Evolutionary conservation across 1,140 invertebrate genomes (phyloP).

Genomic region (Drosophila miranda): DNA sequence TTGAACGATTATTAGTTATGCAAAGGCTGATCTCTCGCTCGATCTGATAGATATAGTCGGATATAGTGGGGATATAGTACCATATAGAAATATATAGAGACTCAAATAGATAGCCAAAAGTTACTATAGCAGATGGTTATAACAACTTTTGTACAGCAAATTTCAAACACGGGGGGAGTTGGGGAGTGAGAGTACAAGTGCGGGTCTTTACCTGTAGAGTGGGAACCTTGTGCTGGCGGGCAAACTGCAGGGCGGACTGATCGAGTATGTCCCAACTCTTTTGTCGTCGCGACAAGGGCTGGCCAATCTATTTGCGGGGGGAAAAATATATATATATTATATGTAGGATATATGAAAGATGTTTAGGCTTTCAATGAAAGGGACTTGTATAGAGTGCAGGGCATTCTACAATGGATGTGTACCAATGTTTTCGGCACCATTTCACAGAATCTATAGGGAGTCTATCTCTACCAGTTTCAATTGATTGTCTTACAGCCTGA

Average conservation of each 20-base stretch:
- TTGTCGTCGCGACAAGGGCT: conserved; percentile 86
- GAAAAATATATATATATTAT: no score
- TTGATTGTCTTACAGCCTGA: conserved; percentile 48
- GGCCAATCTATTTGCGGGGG: conserved; percentile 44
- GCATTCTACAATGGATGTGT: no score
- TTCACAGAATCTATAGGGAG: no score
- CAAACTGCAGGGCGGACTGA: conserved; percentile 89
- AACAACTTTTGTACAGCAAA: conserved; percentile 75
- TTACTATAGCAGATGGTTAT: conserved; percentile 78
- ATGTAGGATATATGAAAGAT: no score
- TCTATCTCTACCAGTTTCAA: no score
- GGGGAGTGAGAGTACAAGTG: background rate
- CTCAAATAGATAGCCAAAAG: conserved; percentile 71
- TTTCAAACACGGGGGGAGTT: conserved; percentile 29
- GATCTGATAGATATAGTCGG: conserved; percentile 52
- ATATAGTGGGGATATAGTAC: conserved; percentile 33
- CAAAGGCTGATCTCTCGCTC: conserved; percentile 56
- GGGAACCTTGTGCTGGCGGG: conserved; percentile 86
- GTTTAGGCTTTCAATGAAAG: no score
- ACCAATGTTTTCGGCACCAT: no score
- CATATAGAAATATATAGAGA: conserved; percentile 43
- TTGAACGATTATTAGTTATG: conserved; percentile 77
- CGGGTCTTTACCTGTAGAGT: conserved; percentile 86
- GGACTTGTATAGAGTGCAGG: no score
- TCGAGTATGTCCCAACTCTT: conserved; percentile 96